Evolutionary conservation across 1,140 invertebrate genomes (phyloP).

Genomic region (Papilio aristodemus): DNA sequence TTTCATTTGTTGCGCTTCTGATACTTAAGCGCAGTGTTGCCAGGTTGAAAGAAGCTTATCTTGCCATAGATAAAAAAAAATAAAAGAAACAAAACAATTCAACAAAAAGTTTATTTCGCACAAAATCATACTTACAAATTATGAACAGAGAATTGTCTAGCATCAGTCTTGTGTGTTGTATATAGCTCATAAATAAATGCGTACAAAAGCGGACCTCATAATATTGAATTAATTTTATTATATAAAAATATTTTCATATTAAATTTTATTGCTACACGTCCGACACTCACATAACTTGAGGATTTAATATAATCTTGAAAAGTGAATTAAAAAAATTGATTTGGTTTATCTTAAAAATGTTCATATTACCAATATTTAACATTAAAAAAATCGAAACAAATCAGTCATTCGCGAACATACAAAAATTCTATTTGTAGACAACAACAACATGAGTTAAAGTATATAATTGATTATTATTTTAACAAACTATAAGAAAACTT

Average conservation of each 20-base stretch:
- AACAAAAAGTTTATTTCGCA: conserved; percentile 76
- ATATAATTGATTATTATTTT: neutral
- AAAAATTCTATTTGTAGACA: conserved; percentile 5
- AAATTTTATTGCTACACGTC: conserved; percentile 41
- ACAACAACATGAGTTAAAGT: neutral
- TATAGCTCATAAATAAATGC: conserved; percentile 75
- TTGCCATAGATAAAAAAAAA: conserved; percentile 52
- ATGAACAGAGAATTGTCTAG: conserved; percentile 63
- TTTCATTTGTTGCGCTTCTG: conserved; percentile 21
- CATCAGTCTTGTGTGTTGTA: conserved; percentile 79
- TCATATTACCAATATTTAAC: neutral
- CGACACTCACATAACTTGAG: conserved; percentile 32
- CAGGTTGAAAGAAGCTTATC: conserved; percentile 38
- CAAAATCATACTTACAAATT: conserved; percentile 74
- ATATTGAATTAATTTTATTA: conserved; percentile 41
- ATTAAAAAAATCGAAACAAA: neutral
- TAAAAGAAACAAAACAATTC: conserved; percentile 64
- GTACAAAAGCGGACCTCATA: conserved; percentile 65
- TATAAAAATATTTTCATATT: conserved; percentile 37
- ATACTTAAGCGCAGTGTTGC: conserved; percentile 33
- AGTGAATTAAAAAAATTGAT: conserved; percentile 20
- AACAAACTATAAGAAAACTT: neutral
- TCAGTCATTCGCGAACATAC: neutral
- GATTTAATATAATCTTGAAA: conserved; percentile 20
- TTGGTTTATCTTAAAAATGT: neutral